Evolutionary conservation across 2,797 vertebrate species (phyloP).

Genomic region (Pantherophis alleghaniensis): DNA sequence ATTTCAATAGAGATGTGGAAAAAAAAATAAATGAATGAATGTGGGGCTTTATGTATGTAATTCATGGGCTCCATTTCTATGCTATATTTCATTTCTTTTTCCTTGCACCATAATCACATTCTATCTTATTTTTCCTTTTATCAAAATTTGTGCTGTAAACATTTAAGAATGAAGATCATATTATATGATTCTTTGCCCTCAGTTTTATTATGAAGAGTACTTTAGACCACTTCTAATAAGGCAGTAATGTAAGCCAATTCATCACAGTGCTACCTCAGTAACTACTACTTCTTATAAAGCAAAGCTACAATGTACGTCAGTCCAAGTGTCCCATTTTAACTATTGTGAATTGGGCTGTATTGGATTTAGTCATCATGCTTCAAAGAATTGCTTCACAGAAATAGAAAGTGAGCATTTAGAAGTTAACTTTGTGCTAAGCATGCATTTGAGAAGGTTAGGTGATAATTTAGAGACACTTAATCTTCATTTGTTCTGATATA

Average conservation of each 20-base stretch:
- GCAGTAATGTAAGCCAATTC: background rate
- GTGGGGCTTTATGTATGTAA: background rate
- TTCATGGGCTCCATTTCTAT: background rate
- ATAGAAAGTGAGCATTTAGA: background rate
- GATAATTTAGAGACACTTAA: constrained; percentile 3
- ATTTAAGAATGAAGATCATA: background rate
- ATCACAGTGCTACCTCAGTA: background rate
- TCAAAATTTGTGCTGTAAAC: background rate
- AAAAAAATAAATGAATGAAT: background rate
- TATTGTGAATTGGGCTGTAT: constrained; percentile 8
- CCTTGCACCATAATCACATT: background rate
- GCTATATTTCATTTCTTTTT: background rate
- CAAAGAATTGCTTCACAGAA: background rate
- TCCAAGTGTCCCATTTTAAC: background rate
- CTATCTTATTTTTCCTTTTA: background rate
- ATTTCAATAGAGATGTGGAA: background rate
- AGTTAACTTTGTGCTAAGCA: background rate
- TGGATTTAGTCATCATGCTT: constrained; percentile 3
- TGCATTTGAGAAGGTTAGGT: constrained; percentile 29
- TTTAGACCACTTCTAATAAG: background rate
- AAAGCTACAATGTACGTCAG: background rate
- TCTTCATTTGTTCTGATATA: constrained; percentile 18
- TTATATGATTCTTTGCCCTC: background rate
- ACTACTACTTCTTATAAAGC: background rate
- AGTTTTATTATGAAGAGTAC: background rate